phyloP scores from a whole-genome alignment of 1,140 invertebrate genomes.

The Papilio xuthus region DNA sequence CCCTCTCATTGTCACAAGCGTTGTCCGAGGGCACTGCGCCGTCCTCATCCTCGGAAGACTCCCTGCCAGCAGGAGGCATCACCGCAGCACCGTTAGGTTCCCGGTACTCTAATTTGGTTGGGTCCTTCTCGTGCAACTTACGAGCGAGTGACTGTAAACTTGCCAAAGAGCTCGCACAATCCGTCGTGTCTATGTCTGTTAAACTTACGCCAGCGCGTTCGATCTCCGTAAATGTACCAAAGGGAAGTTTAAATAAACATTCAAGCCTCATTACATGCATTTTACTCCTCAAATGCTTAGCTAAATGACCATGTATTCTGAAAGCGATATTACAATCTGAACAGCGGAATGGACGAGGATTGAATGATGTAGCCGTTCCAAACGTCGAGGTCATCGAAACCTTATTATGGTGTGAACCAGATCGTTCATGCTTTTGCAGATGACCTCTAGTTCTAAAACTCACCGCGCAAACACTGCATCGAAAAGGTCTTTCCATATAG shows the following conservation, averaged over 20 bases:
- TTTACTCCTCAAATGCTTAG: conserved; percentile 97
- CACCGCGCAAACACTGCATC: conserved; percentile 94
- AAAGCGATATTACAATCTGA: conserved; percentile 97
- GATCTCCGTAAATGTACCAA: conserved; percentile 97
- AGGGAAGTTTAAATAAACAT: conserved; percentile 95
- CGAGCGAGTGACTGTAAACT: conserved; percentile 91
- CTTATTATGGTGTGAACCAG: conserved; percentile 95
- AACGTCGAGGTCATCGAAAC: conserved; percentile 94
- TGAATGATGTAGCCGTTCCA: conserved; percentile 91
- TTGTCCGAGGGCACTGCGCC: conserved; percentile 56
- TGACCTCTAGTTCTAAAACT: conserved; percentile 96
- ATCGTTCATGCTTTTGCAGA: conserved; percentile 95
- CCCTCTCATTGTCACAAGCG: conserved; percentile 65
- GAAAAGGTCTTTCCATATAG: conserved; percentile 95
- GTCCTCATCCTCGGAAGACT: conserved; percentile 78
- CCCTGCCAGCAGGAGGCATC: conserved; percentile 56
- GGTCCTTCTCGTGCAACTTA: conserved; percentile 92
- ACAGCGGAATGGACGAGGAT: conserved; percentile 97
- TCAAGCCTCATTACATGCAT: conserved; percentile 98
- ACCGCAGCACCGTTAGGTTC: conserved; percentile 68
- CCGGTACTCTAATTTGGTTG: conserved; percentile 86
- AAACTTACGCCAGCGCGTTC: conserved; percentile 94
- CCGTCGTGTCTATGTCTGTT: conserved; percentile 96
- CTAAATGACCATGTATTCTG: conserved; percentile 96
- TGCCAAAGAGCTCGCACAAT: conserved; percentile 95